Conservation (phyloP, 2,113 vertebrate genomes). For the Columba janthina region DNA sequence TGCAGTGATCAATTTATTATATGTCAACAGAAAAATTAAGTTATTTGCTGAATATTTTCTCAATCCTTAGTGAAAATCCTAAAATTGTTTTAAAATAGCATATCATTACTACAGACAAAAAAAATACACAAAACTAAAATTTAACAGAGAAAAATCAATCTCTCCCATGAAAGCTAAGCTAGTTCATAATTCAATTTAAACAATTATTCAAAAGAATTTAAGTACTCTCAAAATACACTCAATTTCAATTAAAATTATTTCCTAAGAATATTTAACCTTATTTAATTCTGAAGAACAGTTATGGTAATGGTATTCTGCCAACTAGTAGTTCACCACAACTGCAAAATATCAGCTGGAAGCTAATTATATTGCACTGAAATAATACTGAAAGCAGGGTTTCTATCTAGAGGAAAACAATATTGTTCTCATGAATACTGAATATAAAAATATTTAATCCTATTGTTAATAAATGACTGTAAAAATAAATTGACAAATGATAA, state of each 20-base stretch:
- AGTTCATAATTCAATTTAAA: not conserved
- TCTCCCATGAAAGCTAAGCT: not conserved
- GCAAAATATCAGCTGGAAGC: conserved; percentile 4
- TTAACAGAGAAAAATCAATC: not conserved
- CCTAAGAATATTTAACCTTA: not conserved
- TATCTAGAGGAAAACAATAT: not conserved
- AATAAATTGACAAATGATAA: not conserved
- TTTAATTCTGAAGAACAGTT: not conserved
- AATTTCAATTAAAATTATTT: conserved; percentile 9
- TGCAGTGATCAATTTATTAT: not conserved
- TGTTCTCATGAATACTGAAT: not conserved
- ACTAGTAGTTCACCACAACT: not conserved
- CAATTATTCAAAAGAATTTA: not conserved
- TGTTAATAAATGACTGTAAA: not conserved
- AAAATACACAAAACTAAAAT: not conserved
- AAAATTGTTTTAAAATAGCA: not conserved
- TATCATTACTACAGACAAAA: not conserved
- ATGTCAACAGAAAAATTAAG: not conserved
- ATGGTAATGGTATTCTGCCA: not conserved
- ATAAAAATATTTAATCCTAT: not conserved
- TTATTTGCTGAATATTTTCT: not conserved
- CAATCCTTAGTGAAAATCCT: not conserved
- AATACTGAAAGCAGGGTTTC: not conserved
- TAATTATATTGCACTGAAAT: not conserved
- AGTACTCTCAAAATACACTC: not conserved